A percentile compares a stretch with the other conserved stretches of the same genome.
Conservation (phyloP, 2,888 invertebrate species). For the Dynastes hyllus region DNA sequence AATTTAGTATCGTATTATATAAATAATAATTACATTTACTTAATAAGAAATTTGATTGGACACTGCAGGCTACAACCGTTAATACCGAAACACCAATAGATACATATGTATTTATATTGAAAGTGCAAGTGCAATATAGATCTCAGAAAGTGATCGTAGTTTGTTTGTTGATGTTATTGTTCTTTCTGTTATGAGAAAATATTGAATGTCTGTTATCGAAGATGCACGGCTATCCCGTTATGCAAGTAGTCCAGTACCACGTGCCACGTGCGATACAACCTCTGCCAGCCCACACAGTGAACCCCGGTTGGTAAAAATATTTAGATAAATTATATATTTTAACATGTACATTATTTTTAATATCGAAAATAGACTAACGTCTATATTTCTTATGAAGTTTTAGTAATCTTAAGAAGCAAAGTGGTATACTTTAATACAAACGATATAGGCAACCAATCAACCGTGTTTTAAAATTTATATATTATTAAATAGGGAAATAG, state of each 20-base stretch:
- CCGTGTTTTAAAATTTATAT: too few relatives aligned
- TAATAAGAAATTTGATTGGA: conserved; percentile 7
- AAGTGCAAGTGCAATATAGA: conserved; percentile 40
- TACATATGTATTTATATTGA: not conserved
- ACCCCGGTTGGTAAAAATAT: conserved; percentile 59
- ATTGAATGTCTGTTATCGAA: conserved; percentile 49
- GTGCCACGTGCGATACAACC: conserved; percentile 72
- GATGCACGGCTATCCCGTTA: conserved; percentile 79
- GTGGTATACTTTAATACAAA: too few relatives aligned
- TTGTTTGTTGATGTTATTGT: conserved; percentile 14
- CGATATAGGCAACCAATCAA: too few relatives aligned
- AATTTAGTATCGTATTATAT: conserved; percentile 1
- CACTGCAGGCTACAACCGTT: conserved; percentile 13
- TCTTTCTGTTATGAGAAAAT: conserved; percentile 14
- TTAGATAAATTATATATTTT: too few relatives aligned
- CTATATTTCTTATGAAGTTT: too few relatives aligned
- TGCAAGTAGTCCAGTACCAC: conserved; percentile 80
- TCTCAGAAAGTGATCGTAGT: conserved; percentile 1
- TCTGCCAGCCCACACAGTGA: conserved; percentile 62
- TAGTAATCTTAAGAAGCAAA: too few relatives aligned
- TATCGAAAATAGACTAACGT: too few relatives aligned
- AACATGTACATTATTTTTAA: too few relatives aligned
- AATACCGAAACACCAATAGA: conserved; percentile 33
- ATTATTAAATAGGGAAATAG: too few relatives aligned
- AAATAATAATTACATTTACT: not conserved